Conservation (phyloP, 1,140 invertebrate genomes). For the Philaenus spumarius region DNA sequence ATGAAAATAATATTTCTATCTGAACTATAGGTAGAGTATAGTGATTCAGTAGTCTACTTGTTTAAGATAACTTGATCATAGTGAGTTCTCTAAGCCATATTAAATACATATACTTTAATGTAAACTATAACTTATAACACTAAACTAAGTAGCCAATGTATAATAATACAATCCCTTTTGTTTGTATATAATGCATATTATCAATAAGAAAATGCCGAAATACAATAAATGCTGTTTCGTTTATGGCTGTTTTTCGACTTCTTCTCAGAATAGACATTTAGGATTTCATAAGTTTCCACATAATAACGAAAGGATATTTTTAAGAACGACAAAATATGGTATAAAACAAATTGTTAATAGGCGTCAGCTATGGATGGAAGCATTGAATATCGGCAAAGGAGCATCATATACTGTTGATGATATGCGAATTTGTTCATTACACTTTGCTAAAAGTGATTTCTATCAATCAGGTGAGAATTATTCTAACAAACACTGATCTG, state of each 20-base stretch:
- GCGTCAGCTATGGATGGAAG: conserved; percentile 15
- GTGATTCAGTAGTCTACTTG: no score
- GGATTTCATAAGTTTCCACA: conserved; percentile 16
- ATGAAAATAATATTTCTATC: no score
- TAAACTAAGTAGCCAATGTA: no score
- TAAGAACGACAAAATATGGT: conserved; percentile 10
- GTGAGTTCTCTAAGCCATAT: no score
- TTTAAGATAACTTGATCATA: no score
- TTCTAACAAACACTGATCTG: no score
- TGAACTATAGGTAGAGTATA: no score
- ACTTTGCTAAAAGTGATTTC: conserved; percentile 11
- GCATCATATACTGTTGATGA: conserved; percentile 5
- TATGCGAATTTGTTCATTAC: conserved; percentile 5
- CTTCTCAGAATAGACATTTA: conserved; percentile 1
- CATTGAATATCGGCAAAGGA: conserved; percentile 9
- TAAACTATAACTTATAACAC: no score
- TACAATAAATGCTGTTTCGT: conserved; percentile 10
- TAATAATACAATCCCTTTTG: no score
- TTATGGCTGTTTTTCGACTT: conserved; percentile 16
- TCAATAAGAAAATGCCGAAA: not conserved
- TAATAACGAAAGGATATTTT: conserved; percentile 1
- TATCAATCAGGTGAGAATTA: conserved; percentile 1
- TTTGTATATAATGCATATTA: no score
- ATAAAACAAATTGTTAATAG: conserved; percentile 5
- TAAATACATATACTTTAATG: no score